These are phyloP conservation scores for Lepus americanus DNA, from an alignment of 2,113 vertebrate genomes.

Conservation along the genomic window DNA sequence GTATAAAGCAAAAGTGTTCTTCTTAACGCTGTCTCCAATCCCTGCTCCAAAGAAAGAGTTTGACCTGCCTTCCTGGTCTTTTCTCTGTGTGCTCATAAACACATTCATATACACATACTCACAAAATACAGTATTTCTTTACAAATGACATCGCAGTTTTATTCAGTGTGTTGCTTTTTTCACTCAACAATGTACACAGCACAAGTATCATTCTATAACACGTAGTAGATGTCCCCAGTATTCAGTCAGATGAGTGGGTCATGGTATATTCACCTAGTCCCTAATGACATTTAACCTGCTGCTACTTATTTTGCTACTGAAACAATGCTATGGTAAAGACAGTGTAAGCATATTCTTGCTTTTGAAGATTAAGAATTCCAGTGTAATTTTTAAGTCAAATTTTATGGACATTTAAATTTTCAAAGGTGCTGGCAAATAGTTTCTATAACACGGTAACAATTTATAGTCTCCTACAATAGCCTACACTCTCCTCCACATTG, in stretches of 20 bases:
- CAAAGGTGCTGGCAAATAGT: neutral
- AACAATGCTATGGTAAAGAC: neutral
- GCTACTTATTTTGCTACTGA: neutral
- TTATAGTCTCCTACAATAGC: neutral
- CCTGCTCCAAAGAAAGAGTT: neutral
- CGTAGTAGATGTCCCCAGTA: rapidly evolving
- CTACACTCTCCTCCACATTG: neutral
- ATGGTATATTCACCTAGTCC: neutral
- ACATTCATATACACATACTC: neutral
- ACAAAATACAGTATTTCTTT: neutral
- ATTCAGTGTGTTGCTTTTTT: neutral
- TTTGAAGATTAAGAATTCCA: slow-evolving; percentile 9
- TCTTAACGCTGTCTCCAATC: neutral
- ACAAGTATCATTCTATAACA: neutral
- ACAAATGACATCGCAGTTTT: neutral
- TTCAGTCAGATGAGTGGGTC: rapidly evolving
- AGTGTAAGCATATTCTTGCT: neutral
- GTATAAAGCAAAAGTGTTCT: neutral
- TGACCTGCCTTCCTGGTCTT: too few relatives aligned
- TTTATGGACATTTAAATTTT: neutral
- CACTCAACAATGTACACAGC: neutral
- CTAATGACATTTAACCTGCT: neutral
- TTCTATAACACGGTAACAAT: neutral
- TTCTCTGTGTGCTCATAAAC: neutral
- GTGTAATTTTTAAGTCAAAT: slow-evolving; percentile 3